A percentile compares a stretch with the other conserved stretches of the same genome.
These are phyloP conservation scores for Coremacera marginata DNA, from an alignment of 2,888 invertebrate species.

Conservation along the genomic window DNA sequence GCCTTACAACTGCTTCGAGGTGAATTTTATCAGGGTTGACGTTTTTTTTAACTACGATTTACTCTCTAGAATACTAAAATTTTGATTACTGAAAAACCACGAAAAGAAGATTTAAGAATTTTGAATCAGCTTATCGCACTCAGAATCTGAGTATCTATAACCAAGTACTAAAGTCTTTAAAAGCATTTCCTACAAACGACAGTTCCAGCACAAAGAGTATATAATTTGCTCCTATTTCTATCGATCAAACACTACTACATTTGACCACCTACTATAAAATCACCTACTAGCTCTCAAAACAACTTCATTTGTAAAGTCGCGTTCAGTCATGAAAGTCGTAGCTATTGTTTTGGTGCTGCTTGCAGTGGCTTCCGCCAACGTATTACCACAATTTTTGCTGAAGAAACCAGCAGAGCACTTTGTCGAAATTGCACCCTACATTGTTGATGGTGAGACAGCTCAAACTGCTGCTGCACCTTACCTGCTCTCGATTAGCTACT, in stretches of 20 bases:
- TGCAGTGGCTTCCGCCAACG: constrained; percentile 47
- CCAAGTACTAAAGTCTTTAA: no score
- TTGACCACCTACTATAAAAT: neutral
- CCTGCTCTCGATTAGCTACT: constrained; percentile 57
- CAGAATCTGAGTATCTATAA: no score
- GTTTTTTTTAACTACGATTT: no score
- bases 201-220: no score
- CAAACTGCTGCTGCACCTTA: constrained; percentile 53
- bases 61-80: no score
- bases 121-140: no score
- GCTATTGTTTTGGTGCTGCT: constrained; percentile 27
- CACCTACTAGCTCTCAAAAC: neutral
- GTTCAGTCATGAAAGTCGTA: constrained; percentile 1
- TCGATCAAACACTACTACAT: neutral
- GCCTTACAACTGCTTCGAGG: no score
- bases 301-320: constrained; percentile 12
- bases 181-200: no score
- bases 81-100: no score
- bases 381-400: constrained; percentile 41
- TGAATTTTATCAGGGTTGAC: no score
- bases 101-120: no score
- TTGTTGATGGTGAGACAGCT: constrained; percentile 55
- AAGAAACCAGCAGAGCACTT: constrained; percentile 22
- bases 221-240: neutral
- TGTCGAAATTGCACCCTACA: constrained; percentile 48